Conservation (phyloP, 2,113 vertebrate genomes). For the Zosterops pallidus region DNA sequence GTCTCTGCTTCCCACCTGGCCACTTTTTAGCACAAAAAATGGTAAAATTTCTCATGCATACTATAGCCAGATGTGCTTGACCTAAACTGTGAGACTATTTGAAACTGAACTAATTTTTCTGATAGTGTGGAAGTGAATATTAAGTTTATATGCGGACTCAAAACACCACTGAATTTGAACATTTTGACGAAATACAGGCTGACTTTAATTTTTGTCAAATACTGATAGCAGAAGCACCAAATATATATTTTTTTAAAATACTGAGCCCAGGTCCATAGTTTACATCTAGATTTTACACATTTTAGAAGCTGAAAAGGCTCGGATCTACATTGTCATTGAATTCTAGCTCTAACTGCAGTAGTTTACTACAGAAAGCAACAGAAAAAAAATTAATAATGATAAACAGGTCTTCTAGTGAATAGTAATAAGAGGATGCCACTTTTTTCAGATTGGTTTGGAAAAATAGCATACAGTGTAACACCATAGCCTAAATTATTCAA, state of each 20-base stretch:
- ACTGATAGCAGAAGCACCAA: background rate
- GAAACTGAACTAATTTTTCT: background rate
- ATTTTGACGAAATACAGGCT: background rate
- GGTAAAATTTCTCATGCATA: background rate
- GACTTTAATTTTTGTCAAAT: background rate
- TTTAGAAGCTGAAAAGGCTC: background rate
- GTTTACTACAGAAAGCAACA: background rate
- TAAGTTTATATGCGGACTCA: background rate
- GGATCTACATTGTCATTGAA: background rate
- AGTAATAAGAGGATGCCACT: background rate
- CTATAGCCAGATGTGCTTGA: background rate
- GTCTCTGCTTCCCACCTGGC: background rate
- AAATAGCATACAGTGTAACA: background rate
- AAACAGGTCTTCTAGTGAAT: background rate
- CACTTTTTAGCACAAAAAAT: background rate
- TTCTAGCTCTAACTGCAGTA: background rate
- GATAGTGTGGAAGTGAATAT: background rate
- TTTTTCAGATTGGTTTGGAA: background rate
- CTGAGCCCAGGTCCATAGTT: background rate
- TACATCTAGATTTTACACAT: background rate
- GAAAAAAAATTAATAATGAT: background rate
- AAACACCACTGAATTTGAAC: background rate
- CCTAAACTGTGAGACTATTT: background rate
- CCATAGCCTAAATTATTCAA: background rate
- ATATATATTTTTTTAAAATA: background rate